A percentile compares a stretch with the other conserved stretches of the same genome.
phyloP scores from a whole-genome alignment of 2,113 vertebrate species.

The Columba janthina region DNA sequence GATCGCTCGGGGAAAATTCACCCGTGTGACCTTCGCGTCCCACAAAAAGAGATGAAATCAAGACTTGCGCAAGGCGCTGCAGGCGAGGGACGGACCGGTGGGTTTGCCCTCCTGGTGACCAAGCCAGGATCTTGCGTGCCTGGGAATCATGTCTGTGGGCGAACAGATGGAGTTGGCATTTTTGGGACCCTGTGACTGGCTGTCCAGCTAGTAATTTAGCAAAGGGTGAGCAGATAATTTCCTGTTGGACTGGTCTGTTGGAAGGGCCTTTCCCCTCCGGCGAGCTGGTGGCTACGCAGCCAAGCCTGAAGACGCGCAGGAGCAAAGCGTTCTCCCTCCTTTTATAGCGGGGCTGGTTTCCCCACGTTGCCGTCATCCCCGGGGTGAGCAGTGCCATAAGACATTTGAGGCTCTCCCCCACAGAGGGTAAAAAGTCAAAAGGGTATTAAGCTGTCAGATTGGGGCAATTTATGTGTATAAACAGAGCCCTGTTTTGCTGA shows the following conservation, averaged over 20 bases:
- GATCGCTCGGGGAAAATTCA: background rate
- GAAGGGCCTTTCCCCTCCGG: slow-evolving; percentile 50
- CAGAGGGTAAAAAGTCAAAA: slow-evolving; percentile 72
- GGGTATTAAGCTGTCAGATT: slow-evolving; percentile 73
- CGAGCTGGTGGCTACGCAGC: slow-evolving; percentile 32
- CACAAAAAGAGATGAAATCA: background rate
- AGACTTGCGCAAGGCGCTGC: slow-evolving; percentile 10
- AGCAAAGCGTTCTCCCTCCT: slow-evolving; percentile 8
- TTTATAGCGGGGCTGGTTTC: slow-evolving; percentile 46
- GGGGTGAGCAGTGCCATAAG: background rate
- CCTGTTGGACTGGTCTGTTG: slow-evolving; percentile 66
- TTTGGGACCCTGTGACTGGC: slow-evolving; percentile 39
- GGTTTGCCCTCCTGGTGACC: background rate
- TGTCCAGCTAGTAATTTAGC: slow-evolving; percentile 48
- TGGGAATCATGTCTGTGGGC: slow-evolving; percentile 49
- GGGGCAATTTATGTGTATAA: slow-evolving; percentile 70
- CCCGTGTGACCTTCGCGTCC: background rate
- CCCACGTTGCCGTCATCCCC: background rate
- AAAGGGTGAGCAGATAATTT: slow-evolving; percentile 52
- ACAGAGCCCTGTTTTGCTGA: slow-evolving; percentile 69
- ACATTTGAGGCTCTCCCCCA: slow-evolving; percentile 52
- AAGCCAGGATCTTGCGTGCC: slow-evolving; percentile 5
- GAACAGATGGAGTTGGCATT: slow-evolving; percentile 31
- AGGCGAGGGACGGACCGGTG: background rate
- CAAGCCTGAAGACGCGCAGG: slow-evolving; percentile 49